phyloP scores from a whole-genome alignment of 2,113 vertebrate genomes.

The Apteryx mantelli region DNA sequence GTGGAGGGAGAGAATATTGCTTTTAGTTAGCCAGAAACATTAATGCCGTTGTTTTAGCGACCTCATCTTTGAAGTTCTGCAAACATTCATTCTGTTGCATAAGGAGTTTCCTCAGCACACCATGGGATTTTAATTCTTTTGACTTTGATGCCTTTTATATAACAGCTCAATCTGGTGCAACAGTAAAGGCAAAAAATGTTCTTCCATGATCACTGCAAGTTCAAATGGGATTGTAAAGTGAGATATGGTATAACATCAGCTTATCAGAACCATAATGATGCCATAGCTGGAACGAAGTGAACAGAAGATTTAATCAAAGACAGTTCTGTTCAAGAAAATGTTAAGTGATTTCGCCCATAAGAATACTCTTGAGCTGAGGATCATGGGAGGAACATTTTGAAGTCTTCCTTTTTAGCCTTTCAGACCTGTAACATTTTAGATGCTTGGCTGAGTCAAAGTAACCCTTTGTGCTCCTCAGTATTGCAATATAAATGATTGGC shows the following conservation, averaged over 20 bases:
- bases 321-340: slow-evolving; percentile 76
- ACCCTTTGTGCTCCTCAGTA: background rate
- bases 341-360: slow-evolving; percentile 57
- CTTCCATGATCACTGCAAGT: slow-evolving; percentile 20
- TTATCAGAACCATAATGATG: slow-evolving; percentile 68
- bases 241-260: background rate
- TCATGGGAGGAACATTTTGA: slow-evolving; percentile 37
- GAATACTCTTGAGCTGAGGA: slow-evolving; percentile 66
- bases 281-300: slow-evolving; percentile 28
- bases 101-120: slow-evolving; percentile 1
- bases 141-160: slow-evolving; percentile 20
- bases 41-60: slow-evolving; percentile 18
- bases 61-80: slow-evolving; percentile 26
- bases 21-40: slow-evolving; percentile 54
- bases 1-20: background rate
- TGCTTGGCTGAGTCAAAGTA: background rate
- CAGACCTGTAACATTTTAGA: background rate
- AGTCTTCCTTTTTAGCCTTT: slow-evolving; percentile 43
- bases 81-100: slow-evolving; percentile 14
- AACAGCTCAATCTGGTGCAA: slow-evolving; percentile 50
- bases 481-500: background rate
- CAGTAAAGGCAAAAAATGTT: background rate
- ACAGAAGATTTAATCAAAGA: slow-evolving; percentile 63
- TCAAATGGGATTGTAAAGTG: slow-evolving; percentile 40
- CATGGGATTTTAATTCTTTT: slow-evolving; percentile 60